Percentiles rank a stretch among this genome's conserved stretches.
These are phyloP conservation scores for Melanotaenia duboulayi DNA, from an alignment of 2,113 vertebrate genomes.

Conservation along the genomic window DNA sequence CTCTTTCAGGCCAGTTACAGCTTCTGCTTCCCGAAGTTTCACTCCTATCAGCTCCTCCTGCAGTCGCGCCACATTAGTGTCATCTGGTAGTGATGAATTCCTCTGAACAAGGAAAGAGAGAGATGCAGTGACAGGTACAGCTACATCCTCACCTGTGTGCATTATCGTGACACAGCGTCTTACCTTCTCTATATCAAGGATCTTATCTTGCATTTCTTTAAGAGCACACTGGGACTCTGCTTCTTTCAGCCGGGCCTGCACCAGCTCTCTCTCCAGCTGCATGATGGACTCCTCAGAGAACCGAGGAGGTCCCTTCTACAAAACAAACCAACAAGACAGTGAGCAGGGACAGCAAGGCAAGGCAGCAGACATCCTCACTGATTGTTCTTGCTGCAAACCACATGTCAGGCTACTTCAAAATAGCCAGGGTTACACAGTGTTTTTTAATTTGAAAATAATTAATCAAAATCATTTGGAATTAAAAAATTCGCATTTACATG, in stretches of 20 bases:
- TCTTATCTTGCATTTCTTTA: constrained; percentile 99
- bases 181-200: constrained; percentile 97
- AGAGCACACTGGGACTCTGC: constrained; percentile 96
- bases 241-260: constrained; percentile 95
- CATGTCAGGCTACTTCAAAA: background rate
- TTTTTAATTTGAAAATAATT: background rate
- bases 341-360: background rate
- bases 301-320: constrained; percentile 89
- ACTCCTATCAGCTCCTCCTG: constrained; percentile 96
- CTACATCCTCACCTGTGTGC: background rate
- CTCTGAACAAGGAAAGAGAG: constrained; percentile 77
- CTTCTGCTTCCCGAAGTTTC: constrained; percentile 95
- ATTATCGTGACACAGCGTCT: background rate
- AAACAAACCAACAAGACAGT: constrained; percentile 27
- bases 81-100: constrained; percentile 93
- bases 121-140: background rate
- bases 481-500: too few species aligned
- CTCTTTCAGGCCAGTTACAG: constrained; percentile 92
- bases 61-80: constrained; percentile 94
- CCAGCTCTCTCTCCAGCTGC: constrained; percentile 94
- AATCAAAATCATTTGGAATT: too few species aligned
- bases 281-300: constrained; percentile 95
- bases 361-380: background rate
- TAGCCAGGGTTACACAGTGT: too few species aligned
- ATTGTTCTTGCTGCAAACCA: constrained; percentile 4